Percentiles rank a stretch among this genome's conserved stretches.
phyloP scores from a whole-genome alignment of 1,140 invertebrate genomes.

The Tyrophagus putrescentiae region DNA sequence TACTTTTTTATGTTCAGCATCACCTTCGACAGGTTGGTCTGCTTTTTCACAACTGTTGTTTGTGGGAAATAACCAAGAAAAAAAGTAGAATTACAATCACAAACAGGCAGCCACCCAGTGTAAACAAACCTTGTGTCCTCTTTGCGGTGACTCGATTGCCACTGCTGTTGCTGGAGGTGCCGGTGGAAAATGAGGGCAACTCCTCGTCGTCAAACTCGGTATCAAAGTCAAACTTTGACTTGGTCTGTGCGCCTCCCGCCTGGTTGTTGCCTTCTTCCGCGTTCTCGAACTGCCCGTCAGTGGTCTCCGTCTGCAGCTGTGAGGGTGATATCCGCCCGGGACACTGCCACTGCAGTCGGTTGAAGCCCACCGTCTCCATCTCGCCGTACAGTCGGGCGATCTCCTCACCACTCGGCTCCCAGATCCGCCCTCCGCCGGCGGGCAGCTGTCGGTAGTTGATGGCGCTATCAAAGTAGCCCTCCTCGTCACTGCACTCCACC shows the following conservation, averaged over 20 bases:
- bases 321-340: slow-evolving; percentile 24
- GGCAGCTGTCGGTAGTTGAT: slow-evolving; percentile 3
- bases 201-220: slow-evolving; percentile 10
- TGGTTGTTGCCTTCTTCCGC: background rate
- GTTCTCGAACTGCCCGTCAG: background rate
- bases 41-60: background rate
- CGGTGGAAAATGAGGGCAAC: too few species aligned
- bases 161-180: too few species aligned
- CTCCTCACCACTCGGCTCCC: slow-evolving; percentile 24
- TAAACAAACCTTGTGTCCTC: background rate
- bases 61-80: background rate
- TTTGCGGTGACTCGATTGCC: background rate
- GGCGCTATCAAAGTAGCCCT: slow-evolving; percentile 12
- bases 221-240: slow-evolving; percentile 11
- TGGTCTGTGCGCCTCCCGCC: background rate
- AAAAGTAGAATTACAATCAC: background rate
- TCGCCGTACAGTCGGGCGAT: slow-evolving; percentile 21
- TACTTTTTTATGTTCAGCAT: slow-evolving; percentile 15
- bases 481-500: slow-evolving; percentile 16
- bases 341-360: slow-evolving; percentile 25
- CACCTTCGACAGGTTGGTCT: background rate
- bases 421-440: background rate
- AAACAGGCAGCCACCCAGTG: background rate
- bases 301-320: background rate
- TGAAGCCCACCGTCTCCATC: slow-evolving; percentile 20